A percentile compares a stretch with the other conserved stretches of the same genome.
These are phyloP conservation scores for Lanistes nyassanus DNA, from an alignment of 1,140 invertebrate genomes.

Conservation along the genomic window DNA sequence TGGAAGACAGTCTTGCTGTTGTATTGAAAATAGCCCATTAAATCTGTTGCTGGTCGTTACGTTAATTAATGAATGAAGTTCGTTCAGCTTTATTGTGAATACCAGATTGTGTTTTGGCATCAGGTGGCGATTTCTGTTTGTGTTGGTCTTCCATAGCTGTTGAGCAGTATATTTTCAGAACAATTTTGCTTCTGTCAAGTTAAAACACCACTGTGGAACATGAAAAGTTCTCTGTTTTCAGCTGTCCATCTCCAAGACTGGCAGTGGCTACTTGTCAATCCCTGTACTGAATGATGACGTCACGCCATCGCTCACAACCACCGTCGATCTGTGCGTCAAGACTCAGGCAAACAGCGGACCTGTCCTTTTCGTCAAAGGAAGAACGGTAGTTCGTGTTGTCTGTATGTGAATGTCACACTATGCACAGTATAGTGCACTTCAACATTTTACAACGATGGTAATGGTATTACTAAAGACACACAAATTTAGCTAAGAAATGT, in stretches of 20 bases:
- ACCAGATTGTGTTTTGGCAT: no score
- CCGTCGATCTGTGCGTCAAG: constrained; percentile 15
- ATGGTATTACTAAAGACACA: no score
- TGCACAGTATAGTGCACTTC: no score
- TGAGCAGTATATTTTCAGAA: neutral
- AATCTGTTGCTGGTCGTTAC: no score
- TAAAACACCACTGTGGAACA: no score
- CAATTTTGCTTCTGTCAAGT: neutral
- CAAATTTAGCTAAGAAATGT: no score
- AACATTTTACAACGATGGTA: no score
- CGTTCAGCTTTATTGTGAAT: no score
- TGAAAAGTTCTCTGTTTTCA: neutral
- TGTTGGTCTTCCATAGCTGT: neutral
- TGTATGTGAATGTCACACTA: neutral
- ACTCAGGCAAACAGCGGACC: constrained; percentile 1
- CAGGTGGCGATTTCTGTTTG: neutral
- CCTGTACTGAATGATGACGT: constrained; percentile 5
- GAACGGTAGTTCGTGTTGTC: neutral
- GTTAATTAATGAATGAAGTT: no score
- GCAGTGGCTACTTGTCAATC: constrained; percentile 15
- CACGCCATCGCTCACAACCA: neutral
- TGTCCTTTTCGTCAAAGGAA: constrained; percentile 13
- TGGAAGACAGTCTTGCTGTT: no score
- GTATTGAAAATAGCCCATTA: no score
- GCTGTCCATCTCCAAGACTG: neutral